These are phyloP conservation scores for Otis tarda DNA, from an alignment of 2,113 vertebrate genomes.

Conservation along the genomic window DNA sequence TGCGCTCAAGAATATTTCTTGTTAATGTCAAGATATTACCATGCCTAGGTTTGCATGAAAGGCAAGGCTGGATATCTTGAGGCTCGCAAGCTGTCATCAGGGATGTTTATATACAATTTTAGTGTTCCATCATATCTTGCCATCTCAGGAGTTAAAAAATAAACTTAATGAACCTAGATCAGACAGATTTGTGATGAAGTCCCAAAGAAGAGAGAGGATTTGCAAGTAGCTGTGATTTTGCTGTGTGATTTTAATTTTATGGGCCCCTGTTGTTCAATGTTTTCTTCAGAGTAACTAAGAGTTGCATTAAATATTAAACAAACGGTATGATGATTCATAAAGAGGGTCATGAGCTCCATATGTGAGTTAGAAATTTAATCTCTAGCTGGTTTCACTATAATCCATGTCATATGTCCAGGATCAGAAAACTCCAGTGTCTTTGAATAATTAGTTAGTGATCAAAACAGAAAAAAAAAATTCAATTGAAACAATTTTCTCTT, in stretches of 20 bases:
- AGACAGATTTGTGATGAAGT: slow-evolving; percentile 25
- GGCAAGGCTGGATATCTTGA: neutral
- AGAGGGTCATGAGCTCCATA: slow-evolving; percentile 60
- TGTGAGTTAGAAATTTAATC: slow-evolving; percentile 59
- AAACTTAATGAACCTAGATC: slow-evolving; percentile 47
- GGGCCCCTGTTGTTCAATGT: slow-evolving; percentile 18
- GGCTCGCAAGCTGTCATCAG: neutral
- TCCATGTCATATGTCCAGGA: slow-evolving; percentile 39
- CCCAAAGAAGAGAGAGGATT: slow-evolving; percentile 18
- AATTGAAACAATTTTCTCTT: slow-evolving; percentile 22
- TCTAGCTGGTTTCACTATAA: slow-evolving; percentile 63
- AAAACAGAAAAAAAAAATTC: neutral
- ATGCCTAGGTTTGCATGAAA: neutral
- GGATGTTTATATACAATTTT: slow-evolving; percentile 39
- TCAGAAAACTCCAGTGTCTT: slow-evolving; percentile 54
- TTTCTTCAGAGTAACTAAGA: slow-evolving; percentile 51
- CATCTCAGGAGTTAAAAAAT: neutral
- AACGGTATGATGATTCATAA: slow-evolving; percentile 63
- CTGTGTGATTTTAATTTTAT: slow-evolving; percentile 55
- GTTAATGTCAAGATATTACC: neutral
- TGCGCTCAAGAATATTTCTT: neutral
- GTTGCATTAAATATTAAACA: slow-evolving; percentile 65
- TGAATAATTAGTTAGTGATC: slow-evolving; percentile 44
- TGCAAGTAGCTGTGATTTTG: slow-evolving; percentile 40
- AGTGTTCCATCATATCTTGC: slow-evolving; percentile 12